These are phyloP conservation scores for Antheraea yamamai DNA, from an alignment of 2,888 invertebrate genomes.

Conservation along the genomic window DNA sequence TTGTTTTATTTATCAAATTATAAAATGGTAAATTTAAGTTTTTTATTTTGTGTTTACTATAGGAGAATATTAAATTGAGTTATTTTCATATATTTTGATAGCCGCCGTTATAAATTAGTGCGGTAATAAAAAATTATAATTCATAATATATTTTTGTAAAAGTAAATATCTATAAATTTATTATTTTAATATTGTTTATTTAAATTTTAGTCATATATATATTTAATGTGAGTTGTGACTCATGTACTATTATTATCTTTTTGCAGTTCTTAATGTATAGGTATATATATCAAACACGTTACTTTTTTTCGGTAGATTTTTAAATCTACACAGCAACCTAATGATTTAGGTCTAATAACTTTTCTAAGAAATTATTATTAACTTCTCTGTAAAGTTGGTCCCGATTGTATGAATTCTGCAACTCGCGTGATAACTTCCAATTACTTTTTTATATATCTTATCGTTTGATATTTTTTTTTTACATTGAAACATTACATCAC, in stretches of 20 bases:
- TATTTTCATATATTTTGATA: background rate
- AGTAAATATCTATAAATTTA: background rate
- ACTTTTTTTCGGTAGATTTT: background rate
- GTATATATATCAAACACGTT: background rate
- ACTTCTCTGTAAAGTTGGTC: background rate
- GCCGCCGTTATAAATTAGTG: background rate
- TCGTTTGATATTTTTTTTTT: background rate
- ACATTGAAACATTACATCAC: background rate
- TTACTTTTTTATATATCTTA: too few relatives aligned
- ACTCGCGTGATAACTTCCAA: background rate
- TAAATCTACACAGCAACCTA: background rate
- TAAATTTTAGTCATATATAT: background rate
- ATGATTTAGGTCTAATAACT: background rate
- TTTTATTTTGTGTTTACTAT: background rate
- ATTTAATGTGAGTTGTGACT: background rate
- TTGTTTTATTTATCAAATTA: background rate
- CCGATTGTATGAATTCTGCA: background rate
- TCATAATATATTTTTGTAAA: background rate
- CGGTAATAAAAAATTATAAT: background rate
- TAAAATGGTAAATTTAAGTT: background rate
- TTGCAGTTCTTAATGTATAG: background rate
- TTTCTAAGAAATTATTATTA: background rate
- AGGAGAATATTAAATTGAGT: background rate
- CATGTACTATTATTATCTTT: background rate
- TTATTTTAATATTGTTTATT: background rate